A percentile compares a stretch with the other conserved stretches of the same genome.
Evolutionary conservation across 2,797 vertebrate species (phyloP).

Genomic region (Moxostoma hubbsi): DNA sequence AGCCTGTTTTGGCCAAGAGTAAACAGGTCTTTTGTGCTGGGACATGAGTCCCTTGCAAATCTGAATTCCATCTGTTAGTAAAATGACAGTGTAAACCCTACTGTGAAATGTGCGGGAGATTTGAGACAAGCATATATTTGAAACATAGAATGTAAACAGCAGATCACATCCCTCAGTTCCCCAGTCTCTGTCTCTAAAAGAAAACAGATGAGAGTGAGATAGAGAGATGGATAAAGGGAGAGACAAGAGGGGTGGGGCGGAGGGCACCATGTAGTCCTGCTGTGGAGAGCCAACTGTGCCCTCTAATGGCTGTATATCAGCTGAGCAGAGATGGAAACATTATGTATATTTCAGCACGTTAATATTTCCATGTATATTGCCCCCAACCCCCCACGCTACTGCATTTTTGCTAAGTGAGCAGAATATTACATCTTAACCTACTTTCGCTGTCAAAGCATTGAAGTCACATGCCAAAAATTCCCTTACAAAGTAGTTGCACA

Average conservation of each 20-base stretch:
- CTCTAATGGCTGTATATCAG: constrained; percentile 61
- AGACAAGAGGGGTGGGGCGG: constrained; percentile 37
- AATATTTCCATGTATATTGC: too few relatives aligned
- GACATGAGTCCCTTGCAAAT: constrained; percentile 28
- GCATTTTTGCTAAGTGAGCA: background rate
- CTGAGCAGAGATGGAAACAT: constrained; percentile 46
- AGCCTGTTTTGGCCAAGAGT: constrained; percentile 43
- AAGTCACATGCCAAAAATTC: background rate
- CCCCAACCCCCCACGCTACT: background rate
- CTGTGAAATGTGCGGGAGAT: background rate
- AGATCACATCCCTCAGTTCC: constrained; percentile 50
- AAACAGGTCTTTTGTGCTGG: constrained; percentile 47
- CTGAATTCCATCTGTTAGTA: constrained; percentile 40
- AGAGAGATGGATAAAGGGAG: background rate
- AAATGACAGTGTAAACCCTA: background rate
- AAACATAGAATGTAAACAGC: constrained; percentile 53
- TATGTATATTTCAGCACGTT: constrained; percentile 34
- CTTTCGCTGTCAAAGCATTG: constrained; percentile 19
- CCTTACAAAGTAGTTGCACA: background rate
- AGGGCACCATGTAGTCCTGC: constrained; percentile 50
- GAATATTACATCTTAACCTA: background rate
- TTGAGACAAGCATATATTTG: constrained; percentile 42
- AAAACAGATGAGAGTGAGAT: constrained; percentile 36
- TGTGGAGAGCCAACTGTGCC: constrained; percentile 61
- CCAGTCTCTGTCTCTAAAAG: constrained; percentile 29